Percentiles rank a stretch among this genome's conserved stretches.
Conservation (phyloP, 2,888 invertebrate genomes). For the Stratiomys singularior region DNA sequence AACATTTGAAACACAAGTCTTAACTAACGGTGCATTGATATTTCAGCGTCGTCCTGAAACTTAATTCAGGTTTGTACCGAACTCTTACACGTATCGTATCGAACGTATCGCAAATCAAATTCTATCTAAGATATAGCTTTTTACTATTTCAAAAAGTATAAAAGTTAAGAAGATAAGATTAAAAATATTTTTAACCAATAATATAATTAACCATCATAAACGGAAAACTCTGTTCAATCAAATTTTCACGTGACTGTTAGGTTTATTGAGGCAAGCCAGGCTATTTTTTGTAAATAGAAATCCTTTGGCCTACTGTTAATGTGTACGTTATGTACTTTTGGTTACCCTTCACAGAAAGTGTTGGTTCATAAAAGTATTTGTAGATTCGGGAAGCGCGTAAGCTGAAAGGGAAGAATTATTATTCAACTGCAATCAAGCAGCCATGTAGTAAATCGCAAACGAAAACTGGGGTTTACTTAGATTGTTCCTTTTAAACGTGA, state of each 20-base stretch:
- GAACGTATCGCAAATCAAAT: too few species aligned
- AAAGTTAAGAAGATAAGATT: too few species aligned
- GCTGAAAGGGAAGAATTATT: constrained; percentile 48
- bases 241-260: not conserved
- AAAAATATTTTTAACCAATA: too few species aligned
- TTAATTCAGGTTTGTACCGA: too few species aligned
- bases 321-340: not conserved
- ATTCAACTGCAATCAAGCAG: constrained; percentile 42
- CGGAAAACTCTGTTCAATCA: too few species aligned
- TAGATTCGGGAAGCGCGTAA: not conserved
- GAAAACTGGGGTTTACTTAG: constrained; percentile 20
- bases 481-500: constrained; percentile 47
- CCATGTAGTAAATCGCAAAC: not conserved
- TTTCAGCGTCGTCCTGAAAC: too few species aligned
- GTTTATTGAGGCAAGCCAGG: not conserved
- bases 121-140: too few species aligned
- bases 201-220: too few species aligned
- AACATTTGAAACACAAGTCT: too few species aligned
- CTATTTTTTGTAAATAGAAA: constrained; percentile 4
- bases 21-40: too few species aligned
- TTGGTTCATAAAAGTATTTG: constrained; percentile 6
- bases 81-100: too few species aligned
- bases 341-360: not conserved
- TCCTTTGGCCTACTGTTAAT: constrained; percentile 6
- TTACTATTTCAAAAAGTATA: too few species aligned